Evolutionary conservation across 1,140 invertebrate species (phyloP), one percentile per base, ranked within the genome.

Genomic region (Drosophila serrata): DNA sequence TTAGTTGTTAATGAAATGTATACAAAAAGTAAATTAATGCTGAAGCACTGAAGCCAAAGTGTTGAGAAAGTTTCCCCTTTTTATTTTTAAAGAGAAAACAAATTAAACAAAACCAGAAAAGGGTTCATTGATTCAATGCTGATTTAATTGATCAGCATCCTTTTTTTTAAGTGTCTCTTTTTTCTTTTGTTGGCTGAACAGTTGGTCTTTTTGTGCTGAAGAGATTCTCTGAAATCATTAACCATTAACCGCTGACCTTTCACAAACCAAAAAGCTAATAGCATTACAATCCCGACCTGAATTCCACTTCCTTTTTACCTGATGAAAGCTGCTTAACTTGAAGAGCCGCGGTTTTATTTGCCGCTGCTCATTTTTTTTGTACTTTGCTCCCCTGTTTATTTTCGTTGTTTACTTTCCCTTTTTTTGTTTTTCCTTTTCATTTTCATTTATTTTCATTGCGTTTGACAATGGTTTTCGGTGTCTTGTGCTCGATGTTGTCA

Each of bases 1-100:
- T 75, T 79, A 78, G 75, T 75, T 84, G 70, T 84, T 84, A 84
- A 84, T 84, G 81, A 84, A 84, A 84, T 79, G 81, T 72, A 72
- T 49, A 72, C 81, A 84, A 84, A 84, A 79, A 73, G 75, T 49
- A 76, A 84, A 76, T 84, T 84, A 84, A 84, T 84, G 81, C 76
- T n/a, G 15, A 57, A 65, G 61, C 63, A 80, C 39, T 56, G 46
- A 67, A 17, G 29, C 42, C 45, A 17, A 2, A 19, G 33, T 37
- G 27, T 39, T 29, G 27, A 6, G 27, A 33, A 48, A 37, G n/a
- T 37, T 67, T 29, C 24, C 9, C 13, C 19, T 37, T 29, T 6
- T 13, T 27, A 8, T 7, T 24, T 31, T 61, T 11, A 11, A 24
- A n/a, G 37, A 17, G n/a, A 53, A 78, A 55, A 24, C 35, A 67